phyloP scores from a whole-genome alignment of 2,113 vertebrate species.

The Xiphorhynchus elegans region DNA sequence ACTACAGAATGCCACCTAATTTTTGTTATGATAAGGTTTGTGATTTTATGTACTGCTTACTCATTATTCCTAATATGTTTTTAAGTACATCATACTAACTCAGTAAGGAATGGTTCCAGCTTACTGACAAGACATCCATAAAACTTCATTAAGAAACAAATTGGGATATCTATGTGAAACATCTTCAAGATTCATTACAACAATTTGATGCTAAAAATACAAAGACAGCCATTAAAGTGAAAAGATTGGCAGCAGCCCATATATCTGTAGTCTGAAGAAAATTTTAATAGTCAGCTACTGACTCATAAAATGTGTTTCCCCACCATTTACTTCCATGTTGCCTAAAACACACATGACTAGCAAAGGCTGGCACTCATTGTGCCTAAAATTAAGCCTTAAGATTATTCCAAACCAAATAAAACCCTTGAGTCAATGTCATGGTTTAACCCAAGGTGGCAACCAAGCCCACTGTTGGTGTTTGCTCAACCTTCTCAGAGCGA shows the following conservation, averaged over 20 bases:
- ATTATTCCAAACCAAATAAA: neutral
- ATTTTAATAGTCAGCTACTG: neutral
- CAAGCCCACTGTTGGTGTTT: neutral
- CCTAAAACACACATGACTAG: neutral
- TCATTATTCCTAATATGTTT: slow-evolving; percentile 30
- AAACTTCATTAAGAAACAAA: slow-evolving; percentile 52
- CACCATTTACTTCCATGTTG: neutral
- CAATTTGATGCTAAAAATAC: slow-evolving; percentile 8
- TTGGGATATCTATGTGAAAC: neutral
- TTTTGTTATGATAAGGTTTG: neutral
- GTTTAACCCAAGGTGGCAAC: neutral
- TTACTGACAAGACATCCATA: slow-evolving; percentile 4
- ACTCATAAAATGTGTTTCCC: neutral
- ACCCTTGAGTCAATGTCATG: fast-evolving
- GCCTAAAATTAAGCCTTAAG: neutral
- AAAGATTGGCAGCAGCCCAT: neutral
- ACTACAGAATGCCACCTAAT: neutral
- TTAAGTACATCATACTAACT: slow-evolving; percentile 6
- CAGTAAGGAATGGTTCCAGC: neutral
- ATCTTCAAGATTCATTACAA: slow-evolving; percentile 33
- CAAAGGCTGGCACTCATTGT: neutral
- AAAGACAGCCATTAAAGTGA: neutral
- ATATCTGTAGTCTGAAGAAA: neutral
- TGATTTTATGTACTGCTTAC: slow-evolving; percentile 35
- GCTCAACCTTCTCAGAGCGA: neutral